A percentile compares a stretch with the other conserved stretches of the same genome.
phyloP scores from a whole-genome alignment of 2,888 invertebrate species.

The Watsonalla binaria region DNA sequence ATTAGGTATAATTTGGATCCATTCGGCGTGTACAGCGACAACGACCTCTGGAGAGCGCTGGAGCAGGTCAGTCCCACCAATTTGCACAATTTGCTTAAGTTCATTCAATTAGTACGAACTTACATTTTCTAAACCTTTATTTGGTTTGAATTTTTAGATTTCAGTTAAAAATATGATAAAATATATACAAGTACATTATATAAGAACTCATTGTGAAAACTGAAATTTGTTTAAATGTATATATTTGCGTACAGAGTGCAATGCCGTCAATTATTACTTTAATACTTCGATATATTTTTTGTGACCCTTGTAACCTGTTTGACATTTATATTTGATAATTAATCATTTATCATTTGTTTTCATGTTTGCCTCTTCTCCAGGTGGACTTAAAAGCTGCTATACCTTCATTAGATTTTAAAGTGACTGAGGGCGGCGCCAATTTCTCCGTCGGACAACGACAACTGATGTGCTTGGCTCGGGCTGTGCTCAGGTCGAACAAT shows the following conservation, averaged over 20 bases:
- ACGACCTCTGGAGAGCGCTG: conserved; percentile 84
- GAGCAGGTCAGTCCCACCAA: conserved; percentile 77
- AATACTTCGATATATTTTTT: too few relatives aligned
- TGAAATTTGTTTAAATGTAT: neutral
- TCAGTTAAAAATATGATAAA: neutral
- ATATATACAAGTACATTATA: neutral
- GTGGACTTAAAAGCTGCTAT: conserved; percentile 86
- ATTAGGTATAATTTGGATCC: conserved; percentile 87
- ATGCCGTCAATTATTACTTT: too few relatives aligned
- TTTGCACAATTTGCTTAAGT: neutral
- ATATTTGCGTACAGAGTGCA: too few relatives aligned
- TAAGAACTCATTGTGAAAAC: neutral
- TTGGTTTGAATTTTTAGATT: neutral
- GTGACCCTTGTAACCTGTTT: too few relatives aligned
- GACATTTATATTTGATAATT: neutral
- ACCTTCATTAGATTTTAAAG: conserved; percentile 82
- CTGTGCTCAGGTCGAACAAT: conserved; percentile 89
- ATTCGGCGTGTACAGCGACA: conserved; percentile 83
- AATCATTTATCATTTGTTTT: too few relatives aligned
- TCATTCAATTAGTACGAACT: too few relatives aligned
- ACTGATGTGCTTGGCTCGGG: conserved; percentile 92
- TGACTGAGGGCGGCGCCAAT: conserved; percentile 86
- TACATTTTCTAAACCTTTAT: neutral
- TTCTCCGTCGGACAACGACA: conserved; percentile 96
- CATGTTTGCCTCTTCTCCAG: conserved; percentile 39